Percentiles rank a stretch among this genome's conserved stretches.
Evolutionary conservation across 2,113 vertebrate genomes (phyloP).

Genomic region (Pelvicachromis taeniatus): DNA sequence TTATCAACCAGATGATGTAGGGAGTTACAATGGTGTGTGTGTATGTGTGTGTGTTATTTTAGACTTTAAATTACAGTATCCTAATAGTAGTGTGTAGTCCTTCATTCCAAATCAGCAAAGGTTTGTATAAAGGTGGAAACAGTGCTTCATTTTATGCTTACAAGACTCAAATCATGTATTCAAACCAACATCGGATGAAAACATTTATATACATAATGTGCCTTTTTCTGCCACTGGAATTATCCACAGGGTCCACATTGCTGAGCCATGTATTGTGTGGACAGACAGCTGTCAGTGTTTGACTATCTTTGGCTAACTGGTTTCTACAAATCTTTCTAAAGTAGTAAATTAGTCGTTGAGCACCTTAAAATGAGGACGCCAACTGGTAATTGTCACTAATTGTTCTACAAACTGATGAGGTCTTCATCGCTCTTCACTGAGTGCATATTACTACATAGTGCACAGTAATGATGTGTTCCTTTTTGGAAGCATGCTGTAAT

Average conservation of each 20-base stretch:
- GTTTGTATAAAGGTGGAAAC: not conserved
- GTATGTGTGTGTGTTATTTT: not conserved
- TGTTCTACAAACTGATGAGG: not conserved
- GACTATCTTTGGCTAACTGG: not conserved
- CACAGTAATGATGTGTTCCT: not conserved
- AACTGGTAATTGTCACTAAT: not conserved
- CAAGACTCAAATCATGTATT: not conserved
- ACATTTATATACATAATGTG: not conserved
- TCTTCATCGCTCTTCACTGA: not conserved
- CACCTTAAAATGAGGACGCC: not conserved
- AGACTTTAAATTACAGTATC: conserved; percentile 29
- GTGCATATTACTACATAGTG: not conserved
- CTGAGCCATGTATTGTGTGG: not conserved
- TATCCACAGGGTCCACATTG: not conserved
- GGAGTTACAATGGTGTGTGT: conserved; percentile 25
- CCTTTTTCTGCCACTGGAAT: not conserved
- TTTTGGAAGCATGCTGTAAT: not conserved
- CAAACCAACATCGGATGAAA: not conserved
- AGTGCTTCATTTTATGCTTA: not conserved
- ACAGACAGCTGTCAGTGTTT: not conserved
- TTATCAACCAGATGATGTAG: conserved; percentile 60
- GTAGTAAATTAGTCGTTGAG: not conserved
- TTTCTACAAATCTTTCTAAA: not conserved
- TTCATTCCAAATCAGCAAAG: not conserved
- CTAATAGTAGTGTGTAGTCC: conserved; percentile 22